phyloP scores from a whole-genome alignment of 2,113 vertebrate genomes.

The Nothocercus nigrocapillus region DNA sequence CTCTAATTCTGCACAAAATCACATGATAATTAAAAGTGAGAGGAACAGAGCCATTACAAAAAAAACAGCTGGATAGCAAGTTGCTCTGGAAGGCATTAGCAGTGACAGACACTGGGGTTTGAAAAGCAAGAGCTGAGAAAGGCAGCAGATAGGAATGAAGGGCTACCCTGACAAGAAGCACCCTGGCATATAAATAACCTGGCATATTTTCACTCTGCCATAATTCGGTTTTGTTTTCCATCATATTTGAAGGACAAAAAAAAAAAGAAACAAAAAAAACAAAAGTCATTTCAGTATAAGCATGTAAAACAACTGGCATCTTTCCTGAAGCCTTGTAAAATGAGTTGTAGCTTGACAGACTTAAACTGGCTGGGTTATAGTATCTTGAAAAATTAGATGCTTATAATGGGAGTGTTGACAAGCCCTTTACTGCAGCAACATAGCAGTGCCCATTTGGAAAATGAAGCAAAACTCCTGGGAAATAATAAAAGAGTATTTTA shows the following conservation, averaged over 20 bases:
- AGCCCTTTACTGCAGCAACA: background rate
- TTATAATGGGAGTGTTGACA: background rate
- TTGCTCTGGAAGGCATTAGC: background rate
- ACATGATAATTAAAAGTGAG: background rate
- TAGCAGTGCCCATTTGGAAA: background rate
- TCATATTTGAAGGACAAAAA: background rate
- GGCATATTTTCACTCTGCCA: background rate
- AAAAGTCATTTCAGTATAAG: background rate
- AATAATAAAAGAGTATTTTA: background rate
- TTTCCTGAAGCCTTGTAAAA: conserved; percentile 7
- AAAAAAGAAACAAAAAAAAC: background rate
- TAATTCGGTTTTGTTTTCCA: background rate
- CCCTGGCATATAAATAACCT: background rate
- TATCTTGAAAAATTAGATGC: background rate
- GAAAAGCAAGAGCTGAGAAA: background rate
- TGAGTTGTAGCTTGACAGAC: background rate
- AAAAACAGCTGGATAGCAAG: background rate
- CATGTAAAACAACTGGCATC: background rate
- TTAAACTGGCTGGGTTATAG: background rate
- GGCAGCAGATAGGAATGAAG: background rate
- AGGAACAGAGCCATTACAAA: background rate
- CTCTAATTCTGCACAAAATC: background rate
- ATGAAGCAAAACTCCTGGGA: conserved; percentile 10
- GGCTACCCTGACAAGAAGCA: background rate
- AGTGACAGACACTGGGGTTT: background rate